Conservation (phyloP, 2,113 vertebrate genomes). For the Maylandia zebra region DNA sequence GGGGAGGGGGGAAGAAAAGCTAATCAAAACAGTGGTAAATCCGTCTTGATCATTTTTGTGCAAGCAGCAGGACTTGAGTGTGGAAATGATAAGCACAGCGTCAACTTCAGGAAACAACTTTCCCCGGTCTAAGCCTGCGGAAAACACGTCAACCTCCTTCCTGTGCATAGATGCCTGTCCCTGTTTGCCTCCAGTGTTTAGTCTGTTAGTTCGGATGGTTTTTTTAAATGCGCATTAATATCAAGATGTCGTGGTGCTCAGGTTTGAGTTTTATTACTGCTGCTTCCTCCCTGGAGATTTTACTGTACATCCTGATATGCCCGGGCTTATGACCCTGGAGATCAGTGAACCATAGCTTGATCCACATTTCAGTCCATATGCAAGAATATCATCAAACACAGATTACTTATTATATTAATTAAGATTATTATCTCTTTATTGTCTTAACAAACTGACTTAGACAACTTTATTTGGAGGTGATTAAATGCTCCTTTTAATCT, state of each 20-base stretch:
- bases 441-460: background rate
- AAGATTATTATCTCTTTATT: background rate
- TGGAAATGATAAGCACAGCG: background rate
- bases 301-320: background rate
- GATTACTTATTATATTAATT: background rate
- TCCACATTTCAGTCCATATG: background rate
- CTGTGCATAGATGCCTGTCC: constrained; percentile 19
- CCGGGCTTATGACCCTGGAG: background rate
- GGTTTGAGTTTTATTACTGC: background rate
- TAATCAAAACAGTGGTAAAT: background rate
- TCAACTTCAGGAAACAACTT: constrained; percentile 75
- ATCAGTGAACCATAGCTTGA: background rate
- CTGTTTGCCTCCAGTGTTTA: background rate
- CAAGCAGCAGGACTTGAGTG: background rate
- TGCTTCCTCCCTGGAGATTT: background rate
- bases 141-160: constrained; percentile 68
- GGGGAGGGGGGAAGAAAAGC: accelerated
- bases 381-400: background rate
- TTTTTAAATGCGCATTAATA: background rate
- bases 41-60: background rate
- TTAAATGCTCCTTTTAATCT: background rate
- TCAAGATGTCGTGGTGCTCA: background rate
- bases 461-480: background rate
- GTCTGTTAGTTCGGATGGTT: background rate
- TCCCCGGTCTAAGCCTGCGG: constrained; percentile 70